These are phyloP conservation scores for Ciconia stormi DNA, from an alignment of 2,113 vertebrate species.

Conservation along the genomic window DNA sequence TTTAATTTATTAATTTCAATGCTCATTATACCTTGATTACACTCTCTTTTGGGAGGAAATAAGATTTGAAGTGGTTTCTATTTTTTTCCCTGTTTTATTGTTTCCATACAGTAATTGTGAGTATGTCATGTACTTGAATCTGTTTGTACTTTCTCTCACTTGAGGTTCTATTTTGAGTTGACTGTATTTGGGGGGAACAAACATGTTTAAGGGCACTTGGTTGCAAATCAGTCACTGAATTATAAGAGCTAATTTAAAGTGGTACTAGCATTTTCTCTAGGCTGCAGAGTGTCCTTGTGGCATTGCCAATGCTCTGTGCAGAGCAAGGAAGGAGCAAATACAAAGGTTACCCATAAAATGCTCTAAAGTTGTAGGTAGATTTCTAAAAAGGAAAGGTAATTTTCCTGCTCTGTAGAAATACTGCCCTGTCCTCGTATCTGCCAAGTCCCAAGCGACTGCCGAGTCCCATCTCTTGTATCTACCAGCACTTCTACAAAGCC, in stretches of 20 bases:
- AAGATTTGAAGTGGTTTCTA: slow-evolving; percentile 65
- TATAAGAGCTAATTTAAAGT: slow-evolving; percentile 35
- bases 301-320: neutral
- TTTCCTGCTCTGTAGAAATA: neutral
- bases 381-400: neutral
- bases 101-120: slow-evolving; percentile 57
- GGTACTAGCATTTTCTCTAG: neutral
- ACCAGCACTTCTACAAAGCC: neutral
- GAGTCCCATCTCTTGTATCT: neutral
- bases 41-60: slow-evolving; percentile 67
- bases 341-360: neutral
- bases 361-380: neutral
- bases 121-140: slow-evolving; percentile 43
- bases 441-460: too few species aligned
- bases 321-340: neutral
- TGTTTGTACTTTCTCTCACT: slow-evolving; percentile 42
- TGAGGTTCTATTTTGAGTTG: slow-evolving; percentile 65
- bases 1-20: slow-evolving; percentile 79
- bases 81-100: slow-evolving; percentile 57
- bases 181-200: slow-evolving; percentile 40
- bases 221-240: slow-evolving; percentile 47
- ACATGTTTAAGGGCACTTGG: neutral
- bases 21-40: slow-evolving; percentile 73
- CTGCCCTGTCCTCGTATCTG: neutral
- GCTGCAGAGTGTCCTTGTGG: slow-evolving; percentile 1